phyloP scores from a whole-genome alignment of 2,113 vertebrate species.

The Hyperopisus bebe region DNA sequence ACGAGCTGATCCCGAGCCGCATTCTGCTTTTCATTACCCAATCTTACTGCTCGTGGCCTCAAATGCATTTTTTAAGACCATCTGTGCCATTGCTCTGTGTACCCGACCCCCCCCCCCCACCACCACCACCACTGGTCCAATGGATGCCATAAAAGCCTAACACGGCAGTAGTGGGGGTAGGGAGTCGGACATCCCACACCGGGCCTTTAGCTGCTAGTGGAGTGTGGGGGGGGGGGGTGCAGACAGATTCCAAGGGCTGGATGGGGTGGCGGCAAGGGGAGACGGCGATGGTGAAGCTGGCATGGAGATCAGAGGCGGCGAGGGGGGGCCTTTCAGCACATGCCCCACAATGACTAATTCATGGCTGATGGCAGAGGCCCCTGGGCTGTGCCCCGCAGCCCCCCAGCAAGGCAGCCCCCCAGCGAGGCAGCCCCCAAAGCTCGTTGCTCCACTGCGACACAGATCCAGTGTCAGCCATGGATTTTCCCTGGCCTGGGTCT shows the following conservation, averaged over 20 bases:
- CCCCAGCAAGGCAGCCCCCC: conserved; percentile 23
- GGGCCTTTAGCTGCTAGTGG: background rate
- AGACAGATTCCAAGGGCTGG: background rate
- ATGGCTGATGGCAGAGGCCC: conserved; percentile 31
- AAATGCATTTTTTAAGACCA: conserved; percentile 64
- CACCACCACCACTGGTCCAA: conserved; percentile 14
- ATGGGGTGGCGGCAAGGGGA: conserved; percentile 15
- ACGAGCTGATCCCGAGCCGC: conserved; percentile 3
- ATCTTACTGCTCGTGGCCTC: conserved; percentile 57
- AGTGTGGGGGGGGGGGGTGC: background rate
- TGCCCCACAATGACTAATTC: conserved; percentile 45
- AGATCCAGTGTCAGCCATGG: background rate
- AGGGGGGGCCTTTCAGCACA: conserved; percentile 37
- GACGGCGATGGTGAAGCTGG: conserved; percentile 36
- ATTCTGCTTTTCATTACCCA: conserved; percentile 55
- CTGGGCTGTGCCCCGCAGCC: conserved; percentile 29
- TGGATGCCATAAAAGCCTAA: conserved; percentile 28
- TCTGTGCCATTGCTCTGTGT: conserved; percentile 63
- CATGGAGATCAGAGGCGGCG: conserved; percentile 37
- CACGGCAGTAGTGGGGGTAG: conserved; percentile 14
- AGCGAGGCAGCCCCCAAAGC: background rate
- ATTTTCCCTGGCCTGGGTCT: background rate
- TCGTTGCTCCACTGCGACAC: background rate
- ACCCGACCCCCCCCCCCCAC: background rate
- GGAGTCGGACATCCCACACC: conserved; percentile 20